A percentile compares a stretch with the other conserved stretches of the same genome.
Conservation (phyloP, 2,888 invertebrate genomes). For the Drosophila stalkeri region DNA sequence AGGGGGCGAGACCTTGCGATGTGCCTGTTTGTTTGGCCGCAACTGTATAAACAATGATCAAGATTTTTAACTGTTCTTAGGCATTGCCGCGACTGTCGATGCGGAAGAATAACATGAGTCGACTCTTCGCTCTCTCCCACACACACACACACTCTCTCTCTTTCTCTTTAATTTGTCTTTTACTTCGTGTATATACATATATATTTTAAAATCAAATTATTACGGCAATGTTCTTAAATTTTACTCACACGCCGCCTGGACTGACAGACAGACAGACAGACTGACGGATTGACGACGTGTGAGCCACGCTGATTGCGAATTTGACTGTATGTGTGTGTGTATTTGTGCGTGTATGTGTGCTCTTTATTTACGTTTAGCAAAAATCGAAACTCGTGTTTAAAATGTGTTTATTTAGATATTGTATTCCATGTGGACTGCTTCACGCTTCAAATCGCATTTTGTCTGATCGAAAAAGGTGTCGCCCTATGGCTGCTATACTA, state of each 20-base stretch:
- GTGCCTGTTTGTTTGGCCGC: constrained; percentile 60
- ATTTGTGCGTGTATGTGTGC: constrained; percentile 5
- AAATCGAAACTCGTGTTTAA: constrained; percentile 70
- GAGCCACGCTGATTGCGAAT: constrained; percentile 49
- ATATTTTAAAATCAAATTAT: constrained; percentile 58
- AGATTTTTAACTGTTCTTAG: constrained; percentile 38
- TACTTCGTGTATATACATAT: constrained; percentile 24
- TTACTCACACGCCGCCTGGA: constrained; percentile 51
- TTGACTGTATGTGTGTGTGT: constrained; percentile 2
- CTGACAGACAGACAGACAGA: constrained; percentile 6
- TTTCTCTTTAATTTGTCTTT: constrained; percentile 23
- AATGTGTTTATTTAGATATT: constrained; percentile 54
- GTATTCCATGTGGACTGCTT: constrained; percentile 54
- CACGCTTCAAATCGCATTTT: constrained; percentile 50
- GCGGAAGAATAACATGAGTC: constrained; percentile 68
- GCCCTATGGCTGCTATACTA: constrained; percentile 6
- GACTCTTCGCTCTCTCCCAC: constrained; percentile 23
- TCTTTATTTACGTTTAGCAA: constrained; percentile 45
- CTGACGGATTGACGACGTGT: constrained; percentile 36
- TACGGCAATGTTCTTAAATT: constrained; percentile 72
- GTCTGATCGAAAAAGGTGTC: constrained; percentile 26
- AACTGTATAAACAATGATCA: constrained; percentile 69
- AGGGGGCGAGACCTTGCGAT: constrained; percentile 62
- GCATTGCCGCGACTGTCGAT: constrained; percentile 45
- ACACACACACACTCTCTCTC: constrained; percentile 5